These are phyloP conservation scores for Ariolimax columbianus DNA, from an alignment of 2,888 invertebrate species.

Conservation along the genomic window DNA sequence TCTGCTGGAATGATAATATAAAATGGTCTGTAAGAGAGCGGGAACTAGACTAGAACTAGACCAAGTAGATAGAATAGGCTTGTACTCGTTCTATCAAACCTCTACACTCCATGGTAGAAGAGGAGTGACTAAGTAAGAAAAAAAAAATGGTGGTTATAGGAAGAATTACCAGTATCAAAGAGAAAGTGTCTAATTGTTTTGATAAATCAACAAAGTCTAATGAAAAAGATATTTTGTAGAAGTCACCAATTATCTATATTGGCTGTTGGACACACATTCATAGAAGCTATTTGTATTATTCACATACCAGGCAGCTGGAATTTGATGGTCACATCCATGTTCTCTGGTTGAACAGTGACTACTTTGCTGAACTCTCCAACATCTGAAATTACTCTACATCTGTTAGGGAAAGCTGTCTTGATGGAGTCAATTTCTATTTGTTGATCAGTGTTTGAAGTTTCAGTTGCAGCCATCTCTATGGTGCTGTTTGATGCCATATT, in stretches of 20 bases:
- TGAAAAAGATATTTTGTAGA: neutral
- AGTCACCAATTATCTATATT: neutral
- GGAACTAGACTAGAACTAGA: too few species aligned
- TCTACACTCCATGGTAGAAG: too few species aligned
- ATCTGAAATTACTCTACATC: slow-evolving; percentile 61
- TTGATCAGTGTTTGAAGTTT: neutral
- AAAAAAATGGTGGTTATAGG: too few species aligned
- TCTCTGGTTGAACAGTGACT: slow-evolving; percentile 68
- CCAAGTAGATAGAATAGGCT: too few species aligned
- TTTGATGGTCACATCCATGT: slow-evolving; percentile 69
- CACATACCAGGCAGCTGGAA: slow-evolving; percentile 72
- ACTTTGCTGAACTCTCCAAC: slow-evolving; percentile 69
- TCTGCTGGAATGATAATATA: too few species aligned
- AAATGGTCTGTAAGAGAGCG: too few species aligned
- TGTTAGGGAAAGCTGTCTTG: slow-evolving; percentile 34
- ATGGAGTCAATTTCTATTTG: slow-evolving; percentile 8
- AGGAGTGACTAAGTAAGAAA: too few species aligned
- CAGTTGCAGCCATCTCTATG: neutral
- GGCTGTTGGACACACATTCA: neutral
- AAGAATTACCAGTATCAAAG: too few species aligned
- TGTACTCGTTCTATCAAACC: too few species aligned
- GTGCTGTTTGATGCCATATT: slow-evolving; percentile 3
- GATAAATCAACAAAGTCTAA: neutral
- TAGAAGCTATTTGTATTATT: neutral
- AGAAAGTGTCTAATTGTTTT: neutral